These are phyloP conservation scores for Lagenorhynchus albirostris DNA, from an alignment of 2,113 vertebrate genomes.

Conservation along the genomic window DNA sequence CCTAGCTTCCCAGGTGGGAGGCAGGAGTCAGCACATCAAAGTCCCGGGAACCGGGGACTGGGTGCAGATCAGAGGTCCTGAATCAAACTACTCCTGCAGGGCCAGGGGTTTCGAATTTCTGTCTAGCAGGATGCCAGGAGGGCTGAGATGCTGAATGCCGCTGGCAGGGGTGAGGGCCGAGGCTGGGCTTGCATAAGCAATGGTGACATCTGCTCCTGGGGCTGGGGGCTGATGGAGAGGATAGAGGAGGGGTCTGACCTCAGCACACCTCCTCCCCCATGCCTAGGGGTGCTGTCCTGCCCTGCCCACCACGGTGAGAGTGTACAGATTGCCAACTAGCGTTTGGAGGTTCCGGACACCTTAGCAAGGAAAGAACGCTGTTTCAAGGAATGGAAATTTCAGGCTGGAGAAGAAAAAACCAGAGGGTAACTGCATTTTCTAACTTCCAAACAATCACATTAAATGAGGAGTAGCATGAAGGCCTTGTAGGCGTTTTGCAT, in stretches of 20 bases:
- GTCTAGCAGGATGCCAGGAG: neutral
- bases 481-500: rapidly evolving
- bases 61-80: neutral
- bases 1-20: neutral
- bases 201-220: rapidly evolving
- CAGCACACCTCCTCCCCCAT: rapidly evolving
- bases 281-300: neutral
- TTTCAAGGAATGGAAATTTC: neutral
- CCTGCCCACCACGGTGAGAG: too few species aligned
- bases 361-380: neutral
- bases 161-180: rapidly evolving
- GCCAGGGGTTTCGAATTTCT: neutral
- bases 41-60: neutral
- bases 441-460: neutral
- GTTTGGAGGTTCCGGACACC: neutral
- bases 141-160: neutral
- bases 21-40: neutral
- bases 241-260: neutral
- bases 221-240: too few species aligned
- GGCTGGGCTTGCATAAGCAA: neutral
- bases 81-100: neutral
- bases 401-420: neutral
- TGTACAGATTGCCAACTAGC: neutral
- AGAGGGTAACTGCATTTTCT: neutral
- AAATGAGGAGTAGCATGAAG: neutral